A percentile compares a stretch with the other conserved stretches of the same genome.
Conservation (phyloP, 2,888 invertebrate species). For the Perithous albicinctus region DNA sequence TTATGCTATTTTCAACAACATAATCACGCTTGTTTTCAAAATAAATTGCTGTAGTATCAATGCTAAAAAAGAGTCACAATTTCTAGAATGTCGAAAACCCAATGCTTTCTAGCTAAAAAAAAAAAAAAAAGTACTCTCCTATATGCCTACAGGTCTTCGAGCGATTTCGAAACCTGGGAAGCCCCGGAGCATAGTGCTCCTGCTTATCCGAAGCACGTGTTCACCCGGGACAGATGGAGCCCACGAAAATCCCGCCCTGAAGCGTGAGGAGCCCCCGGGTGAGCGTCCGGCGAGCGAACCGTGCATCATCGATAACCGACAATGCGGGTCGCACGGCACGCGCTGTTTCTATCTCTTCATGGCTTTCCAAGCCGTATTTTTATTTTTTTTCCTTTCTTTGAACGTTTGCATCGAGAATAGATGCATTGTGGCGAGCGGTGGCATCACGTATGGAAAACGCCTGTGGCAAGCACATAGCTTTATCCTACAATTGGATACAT, state of each 20-base stretch:
- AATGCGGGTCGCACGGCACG: slow-evolving; percentile 47
- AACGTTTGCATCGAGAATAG: background rate
- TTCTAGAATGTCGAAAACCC: background rate
- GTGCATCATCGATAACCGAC: slow-evolving; percentile 62
- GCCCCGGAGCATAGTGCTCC: background rate
- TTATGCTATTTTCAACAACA: no score
- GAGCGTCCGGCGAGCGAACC: slow-evolving; percentile 43
- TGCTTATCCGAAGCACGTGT: slow-evolving; percentile 79
- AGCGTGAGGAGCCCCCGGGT: slow-evolving; percentile 63
- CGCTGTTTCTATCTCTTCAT: slow-evolving; percentile 5
- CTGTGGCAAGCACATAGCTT: slow-evolving; percentile 17
- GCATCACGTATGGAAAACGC: background rate
- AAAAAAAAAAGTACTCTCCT: background rate
- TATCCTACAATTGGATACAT: slow-evolving; percentile 32
- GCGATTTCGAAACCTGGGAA: slow-evolving; percentile 6
- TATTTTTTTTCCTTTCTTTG: no score
- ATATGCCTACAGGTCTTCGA: slow-evolving; percentile 7
- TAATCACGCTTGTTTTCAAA: no score
- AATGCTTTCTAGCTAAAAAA: background rate
- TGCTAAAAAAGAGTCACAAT: no score
- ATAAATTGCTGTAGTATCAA: no score
- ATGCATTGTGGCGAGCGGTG: slow-evolving; percentile 5
- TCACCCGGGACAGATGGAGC: slow-evolving; percentile 76
- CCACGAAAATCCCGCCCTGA: slow-evolving; percentile 73
- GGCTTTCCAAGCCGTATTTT: background rate